Percentiles rank a stretch among this genome's conserved stretches.
Evolutionary conservation across 2,888 invertebrate species (phyloP).

Genomic region (Rhingia rostrata): DNA sequence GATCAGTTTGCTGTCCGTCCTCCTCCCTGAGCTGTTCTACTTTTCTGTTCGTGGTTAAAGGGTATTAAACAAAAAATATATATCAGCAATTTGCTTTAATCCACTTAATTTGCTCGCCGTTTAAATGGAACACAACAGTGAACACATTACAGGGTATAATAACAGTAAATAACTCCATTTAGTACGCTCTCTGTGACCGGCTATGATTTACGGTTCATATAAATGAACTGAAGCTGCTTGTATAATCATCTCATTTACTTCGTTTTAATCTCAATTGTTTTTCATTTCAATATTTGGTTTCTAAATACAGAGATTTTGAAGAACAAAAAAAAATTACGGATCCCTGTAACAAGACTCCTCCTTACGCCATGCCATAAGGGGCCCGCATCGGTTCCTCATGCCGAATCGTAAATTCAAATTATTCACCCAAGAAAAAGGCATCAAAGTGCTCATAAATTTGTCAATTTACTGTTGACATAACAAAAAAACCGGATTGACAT

Average conservation of each 20-base stretch:
- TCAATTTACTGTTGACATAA: slow-evolving; percentile 75
- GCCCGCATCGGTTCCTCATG: slow-evolving; percentile 64
- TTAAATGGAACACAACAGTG: slow-evolving; percentile 47
- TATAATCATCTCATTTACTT: slow-evolving; percentile 66
- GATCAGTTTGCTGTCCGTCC: slow-evolving; percentile 44
- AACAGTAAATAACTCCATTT: slow-evolving; percentile 55
- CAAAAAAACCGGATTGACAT: slow-evolving; percentile 73
- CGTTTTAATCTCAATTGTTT: slow-evolving; percentile 61
- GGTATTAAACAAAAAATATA: slow-evolving; percentile 33
- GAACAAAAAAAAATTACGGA: not conserved
- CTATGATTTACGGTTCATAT: not conserved
- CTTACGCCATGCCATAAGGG: slow-evolving; percentile 8
- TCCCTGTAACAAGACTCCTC: too few relatives aligned
- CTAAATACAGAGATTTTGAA: not conserved
- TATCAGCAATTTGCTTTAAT: slow-evolving; percentile 64
- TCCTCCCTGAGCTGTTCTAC: not conserved
- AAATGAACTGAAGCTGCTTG: not conserved
- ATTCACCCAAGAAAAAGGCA: slow-evolving; percentile 72
- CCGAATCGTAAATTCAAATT: slow-evolving; percentile 73
- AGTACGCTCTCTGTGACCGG: not conserved
- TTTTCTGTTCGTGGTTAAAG: slow-evolving; percentile 21
- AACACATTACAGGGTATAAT: not conserved
- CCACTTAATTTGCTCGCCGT: slow-evolving; percentile 70
- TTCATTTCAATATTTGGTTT: slow-evolving; percentile 37
- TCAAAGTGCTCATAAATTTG: slow-evolving; percentile 74